Evolutionary conservation across 2,888 invertebrate species (phyloP).

Genomic region (Ophraella communa): DNA sequence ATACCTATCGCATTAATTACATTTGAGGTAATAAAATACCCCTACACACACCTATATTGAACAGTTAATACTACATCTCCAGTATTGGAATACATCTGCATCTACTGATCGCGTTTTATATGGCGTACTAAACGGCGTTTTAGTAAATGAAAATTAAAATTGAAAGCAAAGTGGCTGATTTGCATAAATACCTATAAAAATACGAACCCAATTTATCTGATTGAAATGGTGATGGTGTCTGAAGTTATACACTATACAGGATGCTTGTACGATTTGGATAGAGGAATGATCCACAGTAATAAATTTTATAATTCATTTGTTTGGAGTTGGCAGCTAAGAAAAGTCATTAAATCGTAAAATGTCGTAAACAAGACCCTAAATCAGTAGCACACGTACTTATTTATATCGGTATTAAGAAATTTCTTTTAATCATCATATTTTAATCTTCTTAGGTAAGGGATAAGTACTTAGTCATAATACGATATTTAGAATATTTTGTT

Average conservation of each 20-base stretch:
- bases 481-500: too few relatives aligned
- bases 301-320: too few relatives aligned
- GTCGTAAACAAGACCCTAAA: too few relatives aligned
- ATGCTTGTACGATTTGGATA: neutral
- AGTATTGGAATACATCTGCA: neutral
- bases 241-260: neutral
- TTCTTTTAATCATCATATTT: too few relatives aligned
- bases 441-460: too few relatives aligned
- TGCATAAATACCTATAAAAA: neutral
- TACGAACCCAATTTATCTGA: neutral
- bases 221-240: neutral
- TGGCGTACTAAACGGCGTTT: neutral
- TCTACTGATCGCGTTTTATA: neutral
- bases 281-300: too few relatives aligned
- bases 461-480: too few relatives aligned
- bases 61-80: constrained; percentile 29
- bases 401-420: too few relatives aligned
- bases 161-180: neutral
- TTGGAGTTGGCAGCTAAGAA: too few relatives aligned
- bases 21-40: constrained; percentile 40
- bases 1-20: constrained; percentile 40
- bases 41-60: constrained; percentile 16
- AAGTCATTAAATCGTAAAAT: too few relatives aligned
- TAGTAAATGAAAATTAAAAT: neutral
- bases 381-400: too few relatives aligned